Evolutionary conservation across 1,140 invertebrate species (phyloP).

Genomic region (Cataglyphis hispanica): DNA sequence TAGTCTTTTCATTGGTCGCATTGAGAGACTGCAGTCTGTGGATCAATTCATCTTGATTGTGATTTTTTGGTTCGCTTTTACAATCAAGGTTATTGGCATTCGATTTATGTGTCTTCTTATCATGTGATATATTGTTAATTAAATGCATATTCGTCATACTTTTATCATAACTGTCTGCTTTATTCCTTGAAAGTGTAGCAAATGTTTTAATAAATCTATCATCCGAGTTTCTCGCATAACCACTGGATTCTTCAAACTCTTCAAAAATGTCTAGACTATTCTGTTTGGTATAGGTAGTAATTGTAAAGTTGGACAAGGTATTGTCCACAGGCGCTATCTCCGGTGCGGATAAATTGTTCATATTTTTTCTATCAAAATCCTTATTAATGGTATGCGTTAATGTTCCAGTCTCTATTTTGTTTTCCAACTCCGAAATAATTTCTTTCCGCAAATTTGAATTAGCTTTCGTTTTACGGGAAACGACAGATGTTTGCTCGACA

Average conservation of each 20-base stretch:
- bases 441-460: slow-evolving; percentile 71
- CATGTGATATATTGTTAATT: slow-evolving; percentile 21
- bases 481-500: neutral
- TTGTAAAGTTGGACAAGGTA: slow-evolving; percentile 84
- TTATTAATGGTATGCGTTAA: slow-evolving; percentile 40
- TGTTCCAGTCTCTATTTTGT: slow-evolving; percentile 74
- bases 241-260: slow-evolving; percentile 62
- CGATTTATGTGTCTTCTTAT: slow-evolving; percentile 1
- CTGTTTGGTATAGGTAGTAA: slow-evolving; percentile 82
- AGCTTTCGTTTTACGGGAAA: slow-evolving; percentile 41
- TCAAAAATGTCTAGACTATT: slow-evolving; percentile 83
- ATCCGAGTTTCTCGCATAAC: slow-evolving; percentile 30
- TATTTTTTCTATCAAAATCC: slow-evolving; percentile 48
- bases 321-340: slow-evolving; percentile 82
- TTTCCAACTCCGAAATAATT: slow-evolving; percentile 79
- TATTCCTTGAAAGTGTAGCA: slow-evolving; percentile 71
- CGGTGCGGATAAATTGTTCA: slow-evolving; percentile 51
- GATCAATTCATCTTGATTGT: slow-evolving; percentile 10
- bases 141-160: neutral
- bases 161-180: slow-evolving; percentile 41
- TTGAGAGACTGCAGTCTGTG: slow-evolving; percentile 59
- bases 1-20: slow-evolving; percentile 57
- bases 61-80: slow-evolving; percentile 61
- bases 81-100: neutral
- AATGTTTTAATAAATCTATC: slow-evolving; percentile 69